Evolutionary conservation across 2,888 invertebrate species (phyloP).

Genomic region (Drosophila quinaria): DNA sequence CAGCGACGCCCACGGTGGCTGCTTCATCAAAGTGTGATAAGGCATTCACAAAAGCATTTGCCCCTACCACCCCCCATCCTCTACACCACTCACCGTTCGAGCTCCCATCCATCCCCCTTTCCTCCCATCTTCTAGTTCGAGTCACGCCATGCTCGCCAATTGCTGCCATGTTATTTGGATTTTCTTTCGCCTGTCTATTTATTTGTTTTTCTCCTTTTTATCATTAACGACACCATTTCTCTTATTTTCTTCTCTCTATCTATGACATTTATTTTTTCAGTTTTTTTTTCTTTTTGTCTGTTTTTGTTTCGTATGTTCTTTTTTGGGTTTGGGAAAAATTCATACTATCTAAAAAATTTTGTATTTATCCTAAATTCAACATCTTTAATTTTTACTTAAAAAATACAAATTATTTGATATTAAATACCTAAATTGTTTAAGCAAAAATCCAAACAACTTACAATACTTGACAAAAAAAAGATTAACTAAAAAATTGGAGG

Average conservation of each 20-base stretch:
- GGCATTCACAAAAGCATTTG: slow-evolving; percentile 68
- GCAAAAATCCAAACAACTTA: background rate
- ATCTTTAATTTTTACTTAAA: background rate
- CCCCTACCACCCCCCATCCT: background rate
- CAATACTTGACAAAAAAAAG: background rate
- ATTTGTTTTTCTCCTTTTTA: slow-evolving; percentile 38
- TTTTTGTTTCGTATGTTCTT: too few relatives aligned
- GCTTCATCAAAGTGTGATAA: slow-evolving; percentile 70
- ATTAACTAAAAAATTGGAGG: background rate
- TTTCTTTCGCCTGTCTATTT: slow-evolving; percentile 28
- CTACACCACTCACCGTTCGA: background rate
- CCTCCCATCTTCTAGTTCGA: background rate
- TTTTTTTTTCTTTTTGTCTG: slow-evolving; percentile 1
- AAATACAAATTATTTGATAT: background rate
- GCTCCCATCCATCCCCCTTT: background rate
- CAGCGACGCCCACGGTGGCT: slow-evolving; percentile 30
- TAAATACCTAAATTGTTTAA: background rate
- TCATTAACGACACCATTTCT: slow-evolving; percentile 56
- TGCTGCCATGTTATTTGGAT: slow-evolving; percentile 38
- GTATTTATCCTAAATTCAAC: background rate
- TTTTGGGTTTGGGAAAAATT: background rate
- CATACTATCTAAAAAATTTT: background rate
- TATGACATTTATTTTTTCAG: background rate
- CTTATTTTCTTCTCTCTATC: slow-evolving; percentile 25
- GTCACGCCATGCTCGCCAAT: slow-evolving; percentile 17